Conservation (phyloP, 2,888 invertebrate genomes). For the Conistra vaccinii region DNA sequence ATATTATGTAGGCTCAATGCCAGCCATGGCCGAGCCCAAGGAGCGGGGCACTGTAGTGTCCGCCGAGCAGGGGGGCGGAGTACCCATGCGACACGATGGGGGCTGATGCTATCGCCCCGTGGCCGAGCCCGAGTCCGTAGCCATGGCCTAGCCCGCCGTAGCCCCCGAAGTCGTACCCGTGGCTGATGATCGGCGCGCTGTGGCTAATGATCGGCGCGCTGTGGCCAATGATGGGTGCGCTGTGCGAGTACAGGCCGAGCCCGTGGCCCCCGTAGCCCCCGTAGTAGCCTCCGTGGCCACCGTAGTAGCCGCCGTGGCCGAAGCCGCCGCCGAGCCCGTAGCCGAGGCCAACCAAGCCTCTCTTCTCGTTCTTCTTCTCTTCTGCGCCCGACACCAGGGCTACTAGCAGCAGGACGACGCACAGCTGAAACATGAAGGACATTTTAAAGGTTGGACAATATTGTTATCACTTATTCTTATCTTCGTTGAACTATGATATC, state of each 20-base stretch:
- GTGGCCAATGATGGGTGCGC: slow-evolving; percentile 67
- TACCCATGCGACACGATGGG: slow-evolving; percentile 68
- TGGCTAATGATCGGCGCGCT: slow-evolving; percentile 66
- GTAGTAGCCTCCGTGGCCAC: slow-evolving; percentile 74
- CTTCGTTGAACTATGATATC: not conserved
- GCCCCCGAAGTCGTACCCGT: slow-evolving; percentile 56
- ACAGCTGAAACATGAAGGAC: slow-evolving; percentile 73
- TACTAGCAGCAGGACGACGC: slow-evolving; percentile 79
- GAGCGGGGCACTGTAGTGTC: slow-evolving; percentile 69
- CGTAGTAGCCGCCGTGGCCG: slow-evolving; percentile 70
- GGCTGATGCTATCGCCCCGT: slow-evolving; percentile 65
- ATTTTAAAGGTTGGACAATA: too few relatives aligned
- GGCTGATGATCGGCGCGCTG: slow-evolving; percentile 64
- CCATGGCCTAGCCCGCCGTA: slow-evolving; percentile 55
- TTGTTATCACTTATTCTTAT: not conserved
- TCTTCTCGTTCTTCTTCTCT: slow-evolving; percentile 68
- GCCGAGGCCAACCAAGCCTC: slow-evolving; percentile 76
- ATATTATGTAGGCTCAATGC: slow-evolving; percentile 71
- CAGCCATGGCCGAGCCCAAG: slow-evolving; percentile 80
- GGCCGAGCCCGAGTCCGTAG: slow-evolving; percentile 65
- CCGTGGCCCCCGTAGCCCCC: slow-evolving; percentile 78
- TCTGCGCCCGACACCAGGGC: slow-evolving; percentile 81
- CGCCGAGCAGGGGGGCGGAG: slow-evolving; percentile 60
- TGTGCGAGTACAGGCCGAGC: slow-evolving; percentile 74
- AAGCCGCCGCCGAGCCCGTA: slow-evolving; percentile 67